Evolutionary conservation across 2,888 invertebrate species (phyloP), one percentile per base, ranked within the genome.

Genomic region (Heterodera filipjevi): DNA sequence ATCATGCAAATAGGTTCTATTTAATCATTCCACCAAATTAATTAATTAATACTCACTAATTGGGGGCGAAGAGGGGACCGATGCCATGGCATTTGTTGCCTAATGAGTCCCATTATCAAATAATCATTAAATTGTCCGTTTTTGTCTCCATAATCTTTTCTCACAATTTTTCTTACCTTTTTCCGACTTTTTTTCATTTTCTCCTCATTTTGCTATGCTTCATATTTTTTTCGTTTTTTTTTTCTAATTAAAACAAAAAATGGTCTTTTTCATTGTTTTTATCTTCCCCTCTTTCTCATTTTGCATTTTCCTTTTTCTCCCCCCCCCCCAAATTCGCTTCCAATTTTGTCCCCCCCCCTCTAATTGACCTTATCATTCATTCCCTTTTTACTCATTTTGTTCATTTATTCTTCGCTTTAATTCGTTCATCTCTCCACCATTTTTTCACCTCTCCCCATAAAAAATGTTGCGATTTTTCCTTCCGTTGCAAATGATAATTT

Each of bases 311-410:
- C 14, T 19, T 5, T 5, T 19, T 19, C 53, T 53, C 22, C 6
- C 53, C 53, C 22, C 16, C 5, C 14, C 53, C 53, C 19, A 53
- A 44, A 10, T 49, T 27, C 59, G 27, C 27, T 59, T 59, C 59
- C 27, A 59, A 59, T 59, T 59, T 27, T n/a, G 59, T 59, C 59
- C 22, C 19, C 53, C 16, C 6, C 59, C 49, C 3, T 49, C n/a
- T n/a, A n/a, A n/a, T 49, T 59, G 59, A 59, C 59, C 59, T 59
- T 59, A 59, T 59, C 59, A n/a, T 27, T 59, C 22, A 27, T n/a
- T n/a, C n/a, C n/a, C n/a, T n/a, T n/a, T n/a, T n/a, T n/a, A n/a
- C n/a, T n/a, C n/a, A n/a, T n/a, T n/a, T n/a, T n/a, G n/a, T n/a
- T n/a, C 10, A n/a, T n/a, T 59, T 27, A 27, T 59, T 59, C 59